Evolutionary conservation across 1,140 invertebrate species (phyloP).

Genomic region (Mamestra configurata): DNA sequence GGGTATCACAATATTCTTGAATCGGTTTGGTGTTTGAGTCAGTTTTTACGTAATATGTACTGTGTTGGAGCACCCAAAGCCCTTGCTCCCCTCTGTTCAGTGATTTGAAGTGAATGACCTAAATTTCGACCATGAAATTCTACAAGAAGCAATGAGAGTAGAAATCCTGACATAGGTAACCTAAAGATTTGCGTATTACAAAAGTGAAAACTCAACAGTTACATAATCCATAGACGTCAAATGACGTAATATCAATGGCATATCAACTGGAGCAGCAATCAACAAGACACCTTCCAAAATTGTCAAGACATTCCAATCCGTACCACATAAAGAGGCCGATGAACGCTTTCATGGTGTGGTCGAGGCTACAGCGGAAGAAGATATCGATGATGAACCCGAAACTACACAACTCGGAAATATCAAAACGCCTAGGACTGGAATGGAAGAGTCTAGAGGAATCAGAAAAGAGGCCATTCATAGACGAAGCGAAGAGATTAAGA

Average conservation of each 20-base stretch:
- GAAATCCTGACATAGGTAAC: neutral
- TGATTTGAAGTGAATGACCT: slow-evolving; percentile 16
- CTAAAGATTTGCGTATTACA: neutral
- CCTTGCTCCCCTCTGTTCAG: neutral
- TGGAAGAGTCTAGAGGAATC: slow-evolving; percentile 92
- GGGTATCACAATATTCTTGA: slow-evolving; percentile 44
- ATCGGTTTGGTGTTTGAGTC: neutral
- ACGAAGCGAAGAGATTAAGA: slow-evolving; percentile 93
- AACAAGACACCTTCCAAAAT: slow-evolving; percentile 65
- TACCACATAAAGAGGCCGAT: slow-evolving; percentile 91
- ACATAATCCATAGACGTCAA: neutral
- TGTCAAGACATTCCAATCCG: slow-evolving; percentile 77
- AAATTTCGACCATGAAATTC: neutral
- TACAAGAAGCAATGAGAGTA: neutral
- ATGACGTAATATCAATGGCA: slow-evolving; percentile 66
- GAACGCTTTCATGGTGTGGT: slow-evolving; percentile 93
- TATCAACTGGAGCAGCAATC: slow-evolving; percentile 69
- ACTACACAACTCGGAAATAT: slow-evolving; percentile 93
- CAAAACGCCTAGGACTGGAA: slow-evolving; percentile 91
- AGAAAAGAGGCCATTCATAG: slow-evolving; percentile 94
- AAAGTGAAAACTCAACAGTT: slow-evolving; percentile 35
- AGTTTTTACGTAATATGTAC: slow-evolving; percentile 1
- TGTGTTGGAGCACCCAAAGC: neutral
- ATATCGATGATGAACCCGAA: slow-evolving; percentile 95
- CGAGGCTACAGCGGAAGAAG: slow-evolving; percentile 90